Base-by-base conservation (phyloP, 1,140 invertebrate genomes). In the Apocrypta bakeri region DNA sequence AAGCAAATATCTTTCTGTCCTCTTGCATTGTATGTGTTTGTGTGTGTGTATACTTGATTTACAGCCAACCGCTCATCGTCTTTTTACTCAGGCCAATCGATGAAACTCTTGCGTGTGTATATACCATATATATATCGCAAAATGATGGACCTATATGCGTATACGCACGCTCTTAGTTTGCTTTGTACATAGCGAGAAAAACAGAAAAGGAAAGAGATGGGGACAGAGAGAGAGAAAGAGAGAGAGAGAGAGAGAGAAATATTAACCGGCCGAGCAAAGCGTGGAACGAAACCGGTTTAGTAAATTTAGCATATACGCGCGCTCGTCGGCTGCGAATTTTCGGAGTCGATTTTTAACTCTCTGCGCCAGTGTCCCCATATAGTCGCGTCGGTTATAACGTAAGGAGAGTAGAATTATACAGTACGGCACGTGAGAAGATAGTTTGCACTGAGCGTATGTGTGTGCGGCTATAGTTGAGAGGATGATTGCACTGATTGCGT, bases 401-500 rank as follows among this genome's bases (percentile, higher is more conserved):
- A 29, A 66, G 63, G 31, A 31, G 69, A 9, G 29, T 37, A n/a
- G n/a, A n/a, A 31, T 17, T 9, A 37, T 37, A 37, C 37, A 37
- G 3, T 56, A 21, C 14, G n/a, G 17, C 69, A 24, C 25, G 25
- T 27, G 21, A 31, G 66, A 37, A 21, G 63, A 66, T 27, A 17
- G 24, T 56, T 14, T 56, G 24, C 25, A 69, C 31, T 29, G 29
- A 42, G 25, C 25, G 48, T 29, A 66, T 40, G 17, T 74, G 24
- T 1, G 27, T 14, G 21, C 9, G 33, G 33, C 9, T n/a, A n/a
- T 56, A 31, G 48, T 72, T 24, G 29, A 24, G 42, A 17, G 56
- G 21, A 75, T 75, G 61, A 75, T 81, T 75, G 72, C 56, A 63
- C 56, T 64, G 80, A 81, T 81, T 81, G 63, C 69, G 21, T 25